Evolutionary conservation across 2,888 invertebrate genomes (phyloP).

Genomic region (Pachliopta kotzebuea): DNA sequence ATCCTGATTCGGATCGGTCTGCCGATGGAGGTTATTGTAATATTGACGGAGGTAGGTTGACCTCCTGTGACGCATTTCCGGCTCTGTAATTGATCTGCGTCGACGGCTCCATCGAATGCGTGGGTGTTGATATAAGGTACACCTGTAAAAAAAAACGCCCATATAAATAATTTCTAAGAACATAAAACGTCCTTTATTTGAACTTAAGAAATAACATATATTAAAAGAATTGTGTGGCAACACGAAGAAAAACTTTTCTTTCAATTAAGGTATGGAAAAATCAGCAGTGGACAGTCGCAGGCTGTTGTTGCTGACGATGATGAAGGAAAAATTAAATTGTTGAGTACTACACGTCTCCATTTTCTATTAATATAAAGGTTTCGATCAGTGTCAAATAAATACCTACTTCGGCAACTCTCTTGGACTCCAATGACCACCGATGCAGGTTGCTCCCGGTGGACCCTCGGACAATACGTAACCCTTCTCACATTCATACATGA

Average conservation of each 20-base stretch:
- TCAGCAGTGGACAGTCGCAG: too few relatives aligned
- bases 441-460: constrained; percentile 95
- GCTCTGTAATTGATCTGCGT: constrained; percentile 77
- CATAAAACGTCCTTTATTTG: too few relatives aligned
- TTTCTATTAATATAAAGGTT: too few relatives aligned
- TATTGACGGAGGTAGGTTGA: constrained; percentile 69
- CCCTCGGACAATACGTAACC: constrained; percentile 93
- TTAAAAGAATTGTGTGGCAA: too few relatives aligned
- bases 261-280: too few relatives aligned
- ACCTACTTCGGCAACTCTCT: constrained; percentile 87
- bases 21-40: constrained; percentile 58
- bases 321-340: too few relatives aligned
- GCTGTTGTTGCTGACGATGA: too few relatives aligned
- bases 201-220: too few relatives aligned
- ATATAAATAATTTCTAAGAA: too few relatives aligned
- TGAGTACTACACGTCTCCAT: too few relatives aligned
- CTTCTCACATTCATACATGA: constrained; percentile 97
- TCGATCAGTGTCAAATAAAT: background rate
- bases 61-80: constrained; percentile 62
- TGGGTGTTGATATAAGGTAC: constrained; percentile 92
- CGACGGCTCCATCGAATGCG: constrained; percentile 89
- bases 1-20: constrained; percentile 51
- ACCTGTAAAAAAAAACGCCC: constrained; percentile 68
- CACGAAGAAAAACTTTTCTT: too few relatives aligned
- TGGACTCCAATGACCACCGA: constrained; percentile 97